A percentile compares a stretch with the other conserved stretches of the same genome.
Conservation (phyloP, 53 echinoderm and acorn worm genomes). For the Stichopus horrens region DNA sequence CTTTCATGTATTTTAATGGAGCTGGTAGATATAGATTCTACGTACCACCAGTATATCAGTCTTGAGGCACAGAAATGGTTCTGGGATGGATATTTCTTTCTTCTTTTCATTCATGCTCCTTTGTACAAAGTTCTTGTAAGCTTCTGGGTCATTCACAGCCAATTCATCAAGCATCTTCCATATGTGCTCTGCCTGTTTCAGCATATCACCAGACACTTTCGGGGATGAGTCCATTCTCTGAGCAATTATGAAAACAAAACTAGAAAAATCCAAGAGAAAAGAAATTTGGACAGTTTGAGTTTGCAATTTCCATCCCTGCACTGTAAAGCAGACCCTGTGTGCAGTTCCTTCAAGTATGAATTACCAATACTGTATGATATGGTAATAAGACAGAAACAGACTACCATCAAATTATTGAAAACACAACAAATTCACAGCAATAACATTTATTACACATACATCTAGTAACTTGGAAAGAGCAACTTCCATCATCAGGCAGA, state of each 20-base stretch:
- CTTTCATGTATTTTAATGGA: background rate
- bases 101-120: constrained; percentile 70
- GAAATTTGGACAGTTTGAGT: background rate
- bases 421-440: too few species aligned
- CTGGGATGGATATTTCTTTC: constrained; percentile 59
- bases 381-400: too few species aligned
- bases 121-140: constrained; percentile 80
- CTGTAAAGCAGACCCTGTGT: background rate
- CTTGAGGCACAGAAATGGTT: constrained; percentile 73
- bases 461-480: too few species aligned
- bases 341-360: background rate
- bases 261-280: too few species aligned
- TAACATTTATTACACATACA: too few species aligned
- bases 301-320: background rate
- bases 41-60: constrained; percentile 52
- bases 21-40: background rate
- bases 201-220: constrained; percentile 12
- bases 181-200: constrained; percentile 85
- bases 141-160: constrained; percentile 74
- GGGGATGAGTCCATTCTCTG: background rate
- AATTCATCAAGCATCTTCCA: constrained; percentile 96
- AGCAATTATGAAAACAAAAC: too few species aligned
- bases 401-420: too few species aligned
- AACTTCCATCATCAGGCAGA: too few species aligned
- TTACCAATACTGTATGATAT: background rate